Conservation (phyloP, 2,113 vertebrate genomes). For the Hucho hucho region DNA sequence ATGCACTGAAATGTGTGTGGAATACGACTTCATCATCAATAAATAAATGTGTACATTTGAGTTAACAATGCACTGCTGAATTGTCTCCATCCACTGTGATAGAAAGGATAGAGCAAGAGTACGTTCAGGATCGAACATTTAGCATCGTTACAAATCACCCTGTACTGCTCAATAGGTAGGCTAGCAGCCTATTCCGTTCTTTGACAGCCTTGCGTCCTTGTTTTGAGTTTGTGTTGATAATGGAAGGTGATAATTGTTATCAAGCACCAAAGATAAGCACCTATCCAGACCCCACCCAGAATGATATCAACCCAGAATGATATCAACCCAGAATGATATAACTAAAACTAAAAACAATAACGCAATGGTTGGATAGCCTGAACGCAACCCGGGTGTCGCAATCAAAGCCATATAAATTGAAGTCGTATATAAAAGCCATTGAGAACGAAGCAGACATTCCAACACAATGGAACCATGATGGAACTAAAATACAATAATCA, state of each 20-base stretch:
- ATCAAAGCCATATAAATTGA: not conserved
- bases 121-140: slow-evolving; percentile 46
- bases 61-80: slow-evolving; percentile 24
- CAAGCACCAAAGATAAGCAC: slow-evolving; percentile 62
- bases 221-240: slow-evolving; percentile 48
- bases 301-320: slow-evolving; percentile 25
- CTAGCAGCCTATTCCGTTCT: not conserved
- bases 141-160: slow-evolving; percentile 12
- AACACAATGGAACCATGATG: slow-evolving; percentile 81
- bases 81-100: slow-evolving; percentile 54
- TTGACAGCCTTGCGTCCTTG: slow-evolving; percentile 7
- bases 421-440: slow-evolving; percentile 35
- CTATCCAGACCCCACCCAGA: slow-evolving; percentile 50
- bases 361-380: not conserved
- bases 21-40: not conserved
- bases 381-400: slow-evolving; percentile 3
- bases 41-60: slow-evolving; percentile 13
- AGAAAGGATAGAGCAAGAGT: slow-evolving; percentile 27
- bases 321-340: slow-evolving; percentile 11
- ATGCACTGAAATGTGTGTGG: too few species aligned
- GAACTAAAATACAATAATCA: slow-evolving; percentile 69
- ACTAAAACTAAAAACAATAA: slow-evolving; percentile 11
- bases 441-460: slow-evolving; percentile 70
- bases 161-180: slow-evolving; percentile 29
- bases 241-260: slow-evolving; percentile 47